Percentiles rank a stretch among this genome's conserved stretches.
These are phyloP conservation scores for Melanchra persicariae DNA, from an alignment of 2,888 invertebrate species.

Conservation along the genomic window DNA sequence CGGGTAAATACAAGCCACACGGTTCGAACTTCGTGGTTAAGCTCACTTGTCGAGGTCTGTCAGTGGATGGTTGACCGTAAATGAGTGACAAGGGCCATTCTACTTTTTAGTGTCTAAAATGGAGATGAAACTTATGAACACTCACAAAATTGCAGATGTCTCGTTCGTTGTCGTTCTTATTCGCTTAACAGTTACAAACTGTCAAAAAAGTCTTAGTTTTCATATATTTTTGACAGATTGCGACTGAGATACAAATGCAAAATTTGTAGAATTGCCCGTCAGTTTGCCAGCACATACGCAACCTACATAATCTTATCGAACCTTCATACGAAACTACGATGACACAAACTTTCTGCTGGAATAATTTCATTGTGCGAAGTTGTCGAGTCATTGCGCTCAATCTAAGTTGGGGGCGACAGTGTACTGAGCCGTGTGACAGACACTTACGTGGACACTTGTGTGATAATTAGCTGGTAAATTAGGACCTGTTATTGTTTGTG, in stretches of 20 bases:
- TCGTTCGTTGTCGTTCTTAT: too few species aligned
- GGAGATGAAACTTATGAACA: too few species aligned
- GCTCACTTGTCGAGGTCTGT: neutral
- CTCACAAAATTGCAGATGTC: too few species aligned
- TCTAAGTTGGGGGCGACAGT: slow-evolving; percentile 38
- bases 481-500: neutral
- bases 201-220: too few species aligned
- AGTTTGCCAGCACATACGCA: neutral
- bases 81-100: too few species aligned
- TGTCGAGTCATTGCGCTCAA: slow-evolving; percentile 36
- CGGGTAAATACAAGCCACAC: too few species aligned
- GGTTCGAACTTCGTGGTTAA: neutral
- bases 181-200: too few species aligned
- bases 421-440: slow-evolving; percentile 4
- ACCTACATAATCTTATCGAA: too few species aligned
- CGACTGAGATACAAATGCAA: too few species aligned
- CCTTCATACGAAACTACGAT: slow-evolving; percentile 6
- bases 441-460: slow-evolving; percentile 2
- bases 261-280: too few species aligned
- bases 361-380: slow-evolving; percentile 25
- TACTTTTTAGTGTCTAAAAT: too few species aligned
- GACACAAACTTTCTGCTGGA: slow-evolving; percentile 29
- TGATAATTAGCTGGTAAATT: neutral
- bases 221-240: too few species aligned
- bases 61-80: neutral